A percentile compares a stretch with the other conserved stretches of the same genome.
phyloP scores from a whole-genome alignment of 2,113 vertebrate species.

The Loxodonta africana region DNA sequence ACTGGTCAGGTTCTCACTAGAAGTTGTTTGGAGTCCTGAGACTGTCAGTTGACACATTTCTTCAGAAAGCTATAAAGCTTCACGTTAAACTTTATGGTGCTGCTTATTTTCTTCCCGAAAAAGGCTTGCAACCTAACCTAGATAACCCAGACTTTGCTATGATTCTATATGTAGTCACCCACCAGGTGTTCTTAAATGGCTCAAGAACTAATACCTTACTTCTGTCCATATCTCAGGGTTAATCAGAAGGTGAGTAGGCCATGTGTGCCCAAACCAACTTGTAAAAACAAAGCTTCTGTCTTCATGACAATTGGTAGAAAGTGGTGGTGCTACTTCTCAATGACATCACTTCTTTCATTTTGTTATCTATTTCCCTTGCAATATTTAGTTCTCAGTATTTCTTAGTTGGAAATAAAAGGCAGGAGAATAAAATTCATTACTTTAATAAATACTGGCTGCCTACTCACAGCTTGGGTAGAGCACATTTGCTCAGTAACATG shows the following conservation, averaged over 20 bases:
- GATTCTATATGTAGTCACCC: neutral
- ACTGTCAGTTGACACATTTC: neutral
- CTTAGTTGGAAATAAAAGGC: slow-evolving; percentile 18
- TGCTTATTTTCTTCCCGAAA: neutral
- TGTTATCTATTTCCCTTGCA: neutral
- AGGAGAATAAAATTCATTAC: neutral
- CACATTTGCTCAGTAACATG: neutral
- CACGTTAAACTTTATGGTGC: neutral
- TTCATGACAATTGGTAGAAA: neutral
- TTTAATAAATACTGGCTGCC: neutral
- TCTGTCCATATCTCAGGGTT: neutral
- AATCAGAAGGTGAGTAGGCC: neutral
- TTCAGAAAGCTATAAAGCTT: slow-evolving; percentile 5
- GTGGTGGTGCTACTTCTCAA: neutral
- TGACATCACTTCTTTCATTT: neutral
- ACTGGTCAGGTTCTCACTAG: neutral
- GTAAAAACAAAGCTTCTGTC: neutral
- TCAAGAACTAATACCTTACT: neutral
- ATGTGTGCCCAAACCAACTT: neutral
- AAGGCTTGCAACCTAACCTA: neutral
- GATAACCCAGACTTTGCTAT: neutral
- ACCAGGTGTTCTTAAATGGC: neutral
- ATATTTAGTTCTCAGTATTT: neutral
- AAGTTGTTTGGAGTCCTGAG: neutral
- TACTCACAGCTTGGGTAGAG: neutral